Evolutionary conservation across 2,888 invertebrate species (phyloP).

Genomic region (Podabrus alpinus): DNA sequence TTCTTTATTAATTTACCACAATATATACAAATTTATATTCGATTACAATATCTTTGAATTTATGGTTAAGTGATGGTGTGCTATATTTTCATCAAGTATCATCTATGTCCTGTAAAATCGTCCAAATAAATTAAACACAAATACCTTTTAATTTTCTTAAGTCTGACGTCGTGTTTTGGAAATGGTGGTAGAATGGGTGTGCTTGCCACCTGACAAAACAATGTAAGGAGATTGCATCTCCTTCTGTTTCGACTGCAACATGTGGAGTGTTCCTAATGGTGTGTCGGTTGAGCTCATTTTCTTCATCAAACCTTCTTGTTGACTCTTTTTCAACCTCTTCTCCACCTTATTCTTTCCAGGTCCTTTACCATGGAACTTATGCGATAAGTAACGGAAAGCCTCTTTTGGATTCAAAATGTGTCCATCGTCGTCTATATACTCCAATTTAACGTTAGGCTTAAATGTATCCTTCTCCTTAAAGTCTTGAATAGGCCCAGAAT

Average conservation of each 20-base stretch:
- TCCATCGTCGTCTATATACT: constrained; percentile 97
- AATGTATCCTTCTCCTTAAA: constrained; percentile 91
- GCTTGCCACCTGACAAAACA: constrained; percentile 88
- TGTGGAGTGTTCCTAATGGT: constrained; percentile 90
- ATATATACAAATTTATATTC: no score
- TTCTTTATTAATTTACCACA: no score
- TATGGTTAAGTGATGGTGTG: no score
- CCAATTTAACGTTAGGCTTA: constrained; percentile 91
- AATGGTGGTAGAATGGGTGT: constrained; percentile 59
- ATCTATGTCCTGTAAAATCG: background rate
- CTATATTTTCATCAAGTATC: background rate
- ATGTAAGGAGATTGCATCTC: constrained; percentile 92
- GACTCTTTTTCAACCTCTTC: constrained; percentile 91
- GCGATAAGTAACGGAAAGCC: constrained; percentile 94
- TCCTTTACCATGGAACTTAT: constrained; percentile 99
- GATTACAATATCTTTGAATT: no score
- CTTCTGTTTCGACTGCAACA: constrained; percentile 94
- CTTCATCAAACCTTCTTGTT: constrained; percentile 94
- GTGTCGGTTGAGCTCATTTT: constrained; percentile 98
- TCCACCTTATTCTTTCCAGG: constrained; percentile 98
- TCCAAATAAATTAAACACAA: background rate
- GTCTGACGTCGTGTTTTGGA: constrained; percentile 43
- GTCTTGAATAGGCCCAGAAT: constrained; percentile 83
- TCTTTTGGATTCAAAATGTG: constrained; percentile 91
- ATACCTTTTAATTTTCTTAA: background rate